Base-by-base conservation (phyloP, 2,797 vertebrate species). In the Oophaga sylvatica region DNA sequence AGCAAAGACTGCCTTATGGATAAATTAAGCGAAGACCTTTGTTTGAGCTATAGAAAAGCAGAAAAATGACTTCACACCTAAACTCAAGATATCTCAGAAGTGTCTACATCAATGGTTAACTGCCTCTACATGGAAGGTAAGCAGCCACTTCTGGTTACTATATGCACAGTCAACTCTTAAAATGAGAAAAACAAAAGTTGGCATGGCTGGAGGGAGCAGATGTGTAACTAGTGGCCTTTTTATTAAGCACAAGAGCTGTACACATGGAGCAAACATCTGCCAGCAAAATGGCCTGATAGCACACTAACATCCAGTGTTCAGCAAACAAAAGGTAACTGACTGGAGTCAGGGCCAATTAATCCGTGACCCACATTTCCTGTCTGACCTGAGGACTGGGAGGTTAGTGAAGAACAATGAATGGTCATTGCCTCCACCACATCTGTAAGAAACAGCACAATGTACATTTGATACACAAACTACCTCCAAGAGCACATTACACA, bases 121-220 rank as follows among this genome's bases (percentile, higher is more conserved):
- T 53, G 48, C 8, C 48, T 41, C 45, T 31, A 62, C 62, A 79
- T 10, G 15, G 80, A 86, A 67, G 48, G 60, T 31, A 81, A 81
- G 76, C 77, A 76, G 87, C 87, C 45, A 26, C 63, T 80, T 79
- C 68, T 35, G 88, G 70, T 86, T 90, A 88, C 86, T 89, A 82
- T 82, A 26, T 80, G 85, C 89, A 87, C 87, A 90, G 90, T 86
- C 87, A 90, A 63, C 90, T 53, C 1, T 48, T 84, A 56, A 88
- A 88, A 88, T 60, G 82, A 87, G 0, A 53, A 7, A 89, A 86
- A 87, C 86, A 90, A 79, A 85, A 83, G 86, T 83, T 90, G 90
- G 81, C 8, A 4, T 88, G 29, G 85, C 85, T 83, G 82, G 0
- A 76, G 88, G 62, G 67, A 92, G 89, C 89, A 91, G 90, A 90